Evolutionary conservation across 2,113 vertebrate species (phyloP), one percentile per base, ranked within the genome.

Genomic region (Dromiciops gliroides): DNA sequence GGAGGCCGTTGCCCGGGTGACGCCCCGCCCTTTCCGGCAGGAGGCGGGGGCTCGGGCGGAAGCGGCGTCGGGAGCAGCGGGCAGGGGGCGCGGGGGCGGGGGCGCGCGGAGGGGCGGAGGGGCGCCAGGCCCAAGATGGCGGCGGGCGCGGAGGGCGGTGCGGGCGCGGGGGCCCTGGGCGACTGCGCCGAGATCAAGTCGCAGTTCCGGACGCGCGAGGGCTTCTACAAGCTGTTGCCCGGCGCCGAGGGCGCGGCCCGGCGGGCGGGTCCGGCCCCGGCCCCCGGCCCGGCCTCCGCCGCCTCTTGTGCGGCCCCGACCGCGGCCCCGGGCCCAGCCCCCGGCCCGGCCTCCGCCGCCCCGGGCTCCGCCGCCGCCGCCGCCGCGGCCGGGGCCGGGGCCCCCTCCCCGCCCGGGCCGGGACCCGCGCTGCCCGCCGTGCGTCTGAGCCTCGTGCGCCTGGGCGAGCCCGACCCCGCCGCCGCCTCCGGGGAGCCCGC

Each of bases 131-230:
- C 95, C 95, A 98, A 98, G 97, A 98, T 98, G 98, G 98, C 98
- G 97, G 98, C 98, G 93, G 97, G 96, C 93, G 89, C 83, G 83
- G 97, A 97, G 94, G 97, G 96, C 75, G 96, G 96, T 91, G 98
- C 99, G 98, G 99, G 98, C 98, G 98, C 99, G 98, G 98, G 99
- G 97, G 98, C 99, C 96, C 98, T 99, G 98, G 99, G 99, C 97
- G 99, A 99, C 98, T 98, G 99, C 97, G 98, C 99, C 98, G 99
- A 99, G 98, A 99, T 99, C 97, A 99, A 99, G 98, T 99, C 99
- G 90, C 99, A 99, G 99, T 99, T 99, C 98, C 98, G 99, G 96
- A 99, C 99, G 97, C 98, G 99, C 92, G 99, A 99, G 98, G 99
- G 99, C 94, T 99, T 99, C 97, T 99, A 99, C 98, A 99, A 99